phyloP scores from a whole-genome alignment of 2,888 invertebrate genomes.

The Polymixis lichenea region DNA sequence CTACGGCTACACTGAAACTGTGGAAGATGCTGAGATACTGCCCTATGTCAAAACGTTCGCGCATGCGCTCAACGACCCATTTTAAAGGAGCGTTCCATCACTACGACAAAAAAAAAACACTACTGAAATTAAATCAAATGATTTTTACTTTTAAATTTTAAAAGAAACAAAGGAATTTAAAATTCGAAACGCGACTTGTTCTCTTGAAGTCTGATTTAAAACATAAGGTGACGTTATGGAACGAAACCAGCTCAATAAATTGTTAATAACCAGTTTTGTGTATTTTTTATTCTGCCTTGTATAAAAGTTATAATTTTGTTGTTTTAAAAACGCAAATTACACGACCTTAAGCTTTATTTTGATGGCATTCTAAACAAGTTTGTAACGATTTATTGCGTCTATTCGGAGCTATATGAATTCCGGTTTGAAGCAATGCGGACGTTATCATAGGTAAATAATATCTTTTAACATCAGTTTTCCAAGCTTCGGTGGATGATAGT shows the following conservation, averaged over 20 bases:
- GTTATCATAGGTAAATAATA: neutral
- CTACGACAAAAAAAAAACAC: slow-evolving; percentile 39
- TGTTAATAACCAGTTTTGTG: slow-evolving; percentile 46
- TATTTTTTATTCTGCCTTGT: slow-evolving; percentile 1
- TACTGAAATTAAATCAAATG: neutral
- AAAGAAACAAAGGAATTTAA: neutral
- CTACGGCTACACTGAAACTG: slow-evolving; percentile 58
- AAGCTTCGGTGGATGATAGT: neutral
- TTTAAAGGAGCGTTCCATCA: slow-evolving; percentile 60
- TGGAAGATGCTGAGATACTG: slow-evolving; percentile 68
- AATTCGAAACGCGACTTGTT: slow-evolving; percentile 7
- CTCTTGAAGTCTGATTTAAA: slow-evolving; percentile 20
- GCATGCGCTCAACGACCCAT: slow-evolving; percentile 71
- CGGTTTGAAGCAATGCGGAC: slow-evolving; percentile 29
- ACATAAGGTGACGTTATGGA: slow-evolving; percentile 17
- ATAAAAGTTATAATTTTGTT: slow-evolving; percentile 24
- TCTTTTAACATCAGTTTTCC: neutral
- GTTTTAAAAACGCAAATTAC: slow-evolving; percentile 23
- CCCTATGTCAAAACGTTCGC: slow-evolving; percentile 73
- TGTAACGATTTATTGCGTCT: slow-evolving; percentile 29
- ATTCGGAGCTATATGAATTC: slow-evolving; percentile 36
- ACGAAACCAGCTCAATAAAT: slow-evolving; percentile 17
- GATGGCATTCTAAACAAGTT: slow-evolving; percentile 56
- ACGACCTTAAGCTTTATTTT: slow-evolving; percentile 50
- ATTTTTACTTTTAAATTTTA: neutral